Evolutionary conservation across 2,113 vertebrate species (phyloP).

Genomic region (Mola mola): DNA sequence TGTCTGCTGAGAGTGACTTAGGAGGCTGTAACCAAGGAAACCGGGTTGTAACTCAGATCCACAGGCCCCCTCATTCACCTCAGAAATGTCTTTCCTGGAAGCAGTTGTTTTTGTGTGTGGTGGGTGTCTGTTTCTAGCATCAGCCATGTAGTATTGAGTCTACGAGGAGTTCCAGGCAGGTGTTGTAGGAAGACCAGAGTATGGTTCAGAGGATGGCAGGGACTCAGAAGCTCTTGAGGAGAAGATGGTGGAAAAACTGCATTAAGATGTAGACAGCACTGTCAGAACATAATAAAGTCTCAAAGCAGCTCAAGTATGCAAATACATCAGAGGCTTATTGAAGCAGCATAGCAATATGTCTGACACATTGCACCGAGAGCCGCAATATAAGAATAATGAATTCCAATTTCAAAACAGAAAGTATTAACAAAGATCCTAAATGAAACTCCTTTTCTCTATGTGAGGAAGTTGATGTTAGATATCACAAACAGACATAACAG

Average conservation of each 20-base stretch:
- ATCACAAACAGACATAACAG: too few species aligned
- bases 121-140: not conserved
- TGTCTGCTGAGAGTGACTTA: constrained; percentile 37
- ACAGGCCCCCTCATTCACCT: constrained; percentile 5
- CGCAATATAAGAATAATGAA: constrained; percentile 20
- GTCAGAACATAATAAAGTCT: constrained; percentile 23
- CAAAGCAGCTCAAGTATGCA: constrained; percentile 15
- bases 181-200: not conserved
- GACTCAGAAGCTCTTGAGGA: not conserved
- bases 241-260: not conserved
- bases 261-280: constrained; percentile 3
- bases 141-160: constrained; percentile 31
- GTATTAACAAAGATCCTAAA: not conserved
- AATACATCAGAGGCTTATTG: constrained; percentile 8
- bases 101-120: not conserved
- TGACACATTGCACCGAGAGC: constrained; percentile 22
- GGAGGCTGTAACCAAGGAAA: constrained; percentile 57
- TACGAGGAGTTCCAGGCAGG: constrained; percentile 1
- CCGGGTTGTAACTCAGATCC: constrained; percentile 31
- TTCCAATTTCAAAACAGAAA: constrained; percentile 10
- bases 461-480: not conserved
- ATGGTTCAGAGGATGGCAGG: not conserved
- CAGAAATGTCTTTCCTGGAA: constrained; percentile 4
- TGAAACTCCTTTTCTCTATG: not conserved
- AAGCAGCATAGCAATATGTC: not conserved